Evolutionary conservation across 2,888 invertebrate genomes (phyloP).

Genomic region (Leptopilina myrica): DNA sequence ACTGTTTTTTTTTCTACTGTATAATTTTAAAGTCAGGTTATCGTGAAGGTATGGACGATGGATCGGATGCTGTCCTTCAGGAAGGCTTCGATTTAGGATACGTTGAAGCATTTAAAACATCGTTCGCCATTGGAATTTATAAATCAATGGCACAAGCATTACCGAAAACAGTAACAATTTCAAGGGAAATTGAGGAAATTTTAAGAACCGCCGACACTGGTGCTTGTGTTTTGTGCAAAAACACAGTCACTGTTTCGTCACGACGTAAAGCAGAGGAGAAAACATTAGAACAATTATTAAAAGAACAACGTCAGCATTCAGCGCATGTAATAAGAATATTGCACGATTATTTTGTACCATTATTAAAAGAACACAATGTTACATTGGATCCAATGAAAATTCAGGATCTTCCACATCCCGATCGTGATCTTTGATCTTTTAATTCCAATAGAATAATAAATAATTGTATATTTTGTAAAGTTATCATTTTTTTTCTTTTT

Average conservation of each 20-base stretch:
- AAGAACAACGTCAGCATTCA: slow-evolving; percentile 67
- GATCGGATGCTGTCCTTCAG: slow-evolving; percentile 82
- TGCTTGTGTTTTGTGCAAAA: slow-evolving; percentile 66
- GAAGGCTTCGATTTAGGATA: slow-evolving; percentile 85
- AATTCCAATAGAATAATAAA: too few species aligned
- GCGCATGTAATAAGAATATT: slow-evolving; percentile 62
- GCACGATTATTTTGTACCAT: slow-evolving; percentile 63
- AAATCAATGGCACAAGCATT: slow-evolving; percentile 70
- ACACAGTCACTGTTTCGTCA: slow-evolving; percentile 49
- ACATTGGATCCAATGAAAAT: slow-evolving; percentile 12
- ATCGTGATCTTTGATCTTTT: not conserved
- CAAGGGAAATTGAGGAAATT: slow-evolving; percentile 61
- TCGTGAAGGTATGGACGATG: slow-evolving; percentile 83
- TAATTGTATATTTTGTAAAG: too few species aligned
- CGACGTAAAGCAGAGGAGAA: slow-evolving; percentile 48
- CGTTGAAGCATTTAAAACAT: slow-evolving; percentile 81
- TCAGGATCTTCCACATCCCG: slow-evolving; percentile 36
- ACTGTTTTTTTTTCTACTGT: slow-evolving; percentile 6
- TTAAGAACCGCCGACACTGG: slow-evolving; percentile 67
- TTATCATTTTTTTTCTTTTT: too few species aligned
- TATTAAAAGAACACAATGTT: slow-evolving; percentile 57
- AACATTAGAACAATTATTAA: slow-evolving; percentile 62
- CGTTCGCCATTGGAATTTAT: slow-evolving; percentile 79
- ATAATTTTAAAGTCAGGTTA: slow-evolving; percentile 79
- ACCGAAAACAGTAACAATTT: slow-evolving; percentile 58